Percentiles rank a stretch among this genome's conserved stretches.
Evolutionary conservation across 2,888 invertebrate species (phyloP).

Genomic region (Luffia ferchaultella): DNA sequence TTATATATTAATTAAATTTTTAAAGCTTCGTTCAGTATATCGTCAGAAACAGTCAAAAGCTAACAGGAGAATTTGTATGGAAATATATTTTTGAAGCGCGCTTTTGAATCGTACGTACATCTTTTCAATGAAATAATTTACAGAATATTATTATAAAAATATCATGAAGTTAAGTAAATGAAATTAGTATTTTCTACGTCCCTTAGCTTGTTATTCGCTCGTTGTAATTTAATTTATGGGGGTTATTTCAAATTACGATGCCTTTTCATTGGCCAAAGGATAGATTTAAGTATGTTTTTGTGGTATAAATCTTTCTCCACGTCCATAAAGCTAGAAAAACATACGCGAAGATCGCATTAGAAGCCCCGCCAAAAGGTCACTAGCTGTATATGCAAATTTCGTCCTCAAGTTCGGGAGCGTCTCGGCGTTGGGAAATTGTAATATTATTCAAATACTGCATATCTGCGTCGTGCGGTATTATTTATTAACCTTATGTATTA

Average conservation of each 20-base stretch:
- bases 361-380: constrained; percentile 18
- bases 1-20: no score
- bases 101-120: no score
- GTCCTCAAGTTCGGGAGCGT: constrained; percentile 21
- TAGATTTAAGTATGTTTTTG: constrained; percentile 23
- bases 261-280: background rate
- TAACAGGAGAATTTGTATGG: no score
- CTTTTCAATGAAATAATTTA: no score
- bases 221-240: background rate
- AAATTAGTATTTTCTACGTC: no score
- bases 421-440: constrained; percentile 34
- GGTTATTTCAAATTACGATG: background rate
- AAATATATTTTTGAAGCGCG: no score
- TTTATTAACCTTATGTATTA: constrained; percentile 16
- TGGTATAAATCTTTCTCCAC: constrained; percentile 22
- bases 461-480: constrained; percentile 20
- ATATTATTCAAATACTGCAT: constrained; percentile 42
- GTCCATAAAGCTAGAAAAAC: constrained; percentile 32
- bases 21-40: no score
- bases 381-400: constrained; percentile 31
- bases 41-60: no score
- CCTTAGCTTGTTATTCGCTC: no score
- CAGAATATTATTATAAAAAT: no score
- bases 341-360: constrained; percentile 31
- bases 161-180: no score